Evolutionary conservation across 1,140 invertebrate genomes (phyloP), one percentile per base, ranked within the genome.

Genomic region (Hyposmocoma kahamanoa): DNA sequence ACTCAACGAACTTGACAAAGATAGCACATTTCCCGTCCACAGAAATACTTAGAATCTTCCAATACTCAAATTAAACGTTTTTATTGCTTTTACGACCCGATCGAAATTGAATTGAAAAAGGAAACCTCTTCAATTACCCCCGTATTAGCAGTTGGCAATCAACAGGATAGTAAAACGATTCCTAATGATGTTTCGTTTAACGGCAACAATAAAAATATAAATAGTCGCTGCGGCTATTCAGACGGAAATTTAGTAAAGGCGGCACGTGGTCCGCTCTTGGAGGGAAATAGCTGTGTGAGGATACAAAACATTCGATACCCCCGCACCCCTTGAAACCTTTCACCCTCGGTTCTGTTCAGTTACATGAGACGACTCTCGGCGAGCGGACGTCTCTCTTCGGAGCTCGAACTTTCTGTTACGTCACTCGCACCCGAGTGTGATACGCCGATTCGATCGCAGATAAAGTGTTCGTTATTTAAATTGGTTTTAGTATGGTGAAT

Each of bases 221-320:
- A 72, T 59, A 64, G 62, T 59, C 54, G 45, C 52, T 47, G 53
- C 49, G 59, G 56, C 62, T 56, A 71, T 72, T 68, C 60, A 64
- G 60, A 61, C 58, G 58, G 68, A 75, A 78, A 82, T 73, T 74
- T 63, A 79, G 74, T 72, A 67, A 66, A 60, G 64, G 56, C 42
- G 67, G 66, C 78, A 79, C 75, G 78, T 82, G 78, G 75, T 77
- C 50, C 49, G 59, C 49, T 62, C 58, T 67, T 62, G 47, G 58
- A 67, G 53, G 65, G 66, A 66, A 74, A 64, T 68, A 55, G 62
- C 59, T 57, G 54, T 53, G 51, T 59, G 62, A 67, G 64, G 68
- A 78, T 73, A 74, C 74, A 73, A 72, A 78, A 74, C 74, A 82
- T 60, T 74, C 61, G 58, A 64, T 69, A 76, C 24, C 20, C 42